Evolutionary conservation across 1,140 invertebrate species (phyloP), one percentile per base, ranked within the genome.

Genomic region (Pseudomyrmex flavicornis): DNA sequence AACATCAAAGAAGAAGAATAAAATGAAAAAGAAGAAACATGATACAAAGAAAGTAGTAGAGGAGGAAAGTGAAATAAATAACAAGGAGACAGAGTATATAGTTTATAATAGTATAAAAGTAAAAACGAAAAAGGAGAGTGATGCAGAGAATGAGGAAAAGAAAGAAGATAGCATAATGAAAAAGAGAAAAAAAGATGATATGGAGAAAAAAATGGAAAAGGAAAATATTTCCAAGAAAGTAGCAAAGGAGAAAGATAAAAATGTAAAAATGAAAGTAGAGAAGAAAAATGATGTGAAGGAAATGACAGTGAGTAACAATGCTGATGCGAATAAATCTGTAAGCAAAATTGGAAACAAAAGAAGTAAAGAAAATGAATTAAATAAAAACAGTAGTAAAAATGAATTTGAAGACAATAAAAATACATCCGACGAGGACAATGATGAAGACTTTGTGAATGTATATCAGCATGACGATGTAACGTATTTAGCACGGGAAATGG

Each of bases 401-500:
- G 20, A 54, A 26, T 7, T 1, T 0, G 1, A 70, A 54, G 0
- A 17, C 48, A 35, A n/a, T n/a, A 2, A 8, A 4, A 15, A n/a
- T 10, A 5, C 1, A 13, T 12, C 15, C n/a, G 13, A 56, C 12
- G 13, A 56, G 4, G 9, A 69, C 22, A 0, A 13, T 17, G 22
- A 12, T 26, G 3, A 26, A 3, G 3, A 3, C 26, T 26, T 26
- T 26, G 0, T 26, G 2, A 0, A 26, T 26, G 3, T 2, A 26
- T 26, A 26, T 26, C 26, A 26, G 26, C 1, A 26, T 26, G 22
- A 26, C 17, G 76, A 88, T 48, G 69, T 72, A 10, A 77, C 10
- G 17, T 54, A 73, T 4, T 2, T 82, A 15, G 87, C 76, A 2
- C 17, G 26, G 13, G 0, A 82, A 59, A 73, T 85, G 1, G 12